Percentiles rank a stretch among this genome's conserved stretches.
Evolutionary conservation across 2,888 invertebrate species (phyloP).

Genomic region (Panorpa germanica): DNA sequence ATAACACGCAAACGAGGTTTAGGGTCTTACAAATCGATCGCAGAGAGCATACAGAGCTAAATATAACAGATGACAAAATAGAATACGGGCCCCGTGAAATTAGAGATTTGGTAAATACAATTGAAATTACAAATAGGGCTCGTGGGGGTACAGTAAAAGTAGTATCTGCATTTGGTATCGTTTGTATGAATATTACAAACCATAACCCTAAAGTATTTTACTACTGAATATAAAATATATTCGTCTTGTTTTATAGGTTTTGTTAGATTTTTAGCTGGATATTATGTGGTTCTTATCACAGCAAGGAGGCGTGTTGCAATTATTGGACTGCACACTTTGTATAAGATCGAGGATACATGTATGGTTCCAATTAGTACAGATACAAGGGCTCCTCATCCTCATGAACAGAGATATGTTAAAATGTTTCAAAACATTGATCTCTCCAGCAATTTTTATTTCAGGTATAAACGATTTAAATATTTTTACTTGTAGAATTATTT

Average conservation of each 20-base stretch:
- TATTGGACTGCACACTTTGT: constrained; percentile 87
- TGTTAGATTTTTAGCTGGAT: constrained; percentile 85
- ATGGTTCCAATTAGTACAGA: constrained; percentile 86
- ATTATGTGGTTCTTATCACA: constrained; percentile 87
- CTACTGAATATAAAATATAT: too few relatives aligned
- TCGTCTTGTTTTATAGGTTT: too few relatives aligned
- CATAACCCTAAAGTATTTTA: too few relatives aligned
- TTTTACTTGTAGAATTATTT: too few relatives aligned
- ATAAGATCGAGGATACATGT: constrained; percentile 92
- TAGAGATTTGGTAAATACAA: constrained; percentile 62
- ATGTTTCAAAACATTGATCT: constrained; percentile 95
- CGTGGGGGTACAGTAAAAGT: constrained; percentile 36
- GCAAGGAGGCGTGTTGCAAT: constrained; percentile 83
- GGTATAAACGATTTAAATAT: too few relatives aligned
- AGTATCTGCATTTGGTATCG: constrained; percentile 87
- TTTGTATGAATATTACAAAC: too few relatives aligned
- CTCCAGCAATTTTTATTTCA: constrained; percentile 95
- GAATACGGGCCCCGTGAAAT: constrained; percentile 81
- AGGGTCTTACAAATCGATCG: constrained; percentile 87
- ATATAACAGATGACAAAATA: constrained; percentile 76
- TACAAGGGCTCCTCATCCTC: constrained; percentile 54
- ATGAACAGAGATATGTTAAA: constrained; percentile 83
- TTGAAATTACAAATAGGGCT: too few relatives aligned
- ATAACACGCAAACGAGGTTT: constrained; percentile 79
- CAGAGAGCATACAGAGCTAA: constrained; percentile 60